Percentiles rank a stretch among this genome's conserved stretches.
Evolutionary conservation across 2,797 vertebrate species (phyloP).

Genomic region (Jordanella pulchra): DNA sequence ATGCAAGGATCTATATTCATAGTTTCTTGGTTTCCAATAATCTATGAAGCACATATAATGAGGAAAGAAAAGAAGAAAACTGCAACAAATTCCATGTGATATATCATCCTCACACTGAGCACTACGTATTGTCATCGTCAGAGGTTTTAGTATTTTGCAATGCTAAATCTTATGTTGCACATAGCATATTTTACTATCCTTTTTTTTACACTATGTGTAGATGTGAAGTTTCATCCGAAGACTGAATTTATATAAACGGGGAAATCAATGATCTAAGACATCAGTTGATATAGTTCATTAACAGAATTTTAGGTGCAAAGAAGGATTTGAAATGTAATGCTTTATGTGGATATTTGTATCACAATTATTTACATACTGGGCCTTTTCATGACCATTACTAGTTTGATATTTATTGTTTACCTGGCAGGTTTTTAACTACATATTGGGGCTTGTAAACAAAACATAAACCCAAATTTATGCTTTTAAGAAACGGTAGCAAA

Average conservation of each 20-base stretch:
- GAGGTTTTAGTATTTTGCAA: too few species aligned
- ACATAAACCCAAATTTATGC: neutral
- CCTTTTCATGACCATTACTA: neutral
- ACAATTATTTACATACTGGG: neutral
- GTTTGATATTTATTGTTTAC: neutral
- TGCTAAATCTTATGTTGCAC: too few species aligned
- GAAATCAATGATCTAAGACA: neutral
- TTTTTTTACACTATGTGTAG: neutral
- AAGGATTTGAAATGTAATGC: neutral
- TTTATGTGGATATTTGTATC: neutral
- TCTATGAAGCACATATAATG: neutral
- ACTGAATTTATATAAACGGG: neutral
- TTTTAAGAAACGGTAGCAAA: neutral
- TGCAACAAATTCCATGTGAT: neutral
- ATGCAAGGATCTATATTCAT: too few species aligned
- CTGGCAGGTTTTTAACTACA: neutral
- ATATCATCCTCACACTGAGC: neutral
- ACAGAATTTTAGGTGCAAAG: neutral
- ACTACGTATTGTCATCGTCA: neutral
- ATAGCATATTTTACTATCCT: too few species aligned
- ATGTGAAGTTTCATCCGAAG: neutral
- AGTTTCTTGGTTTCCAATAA: too few species aligned
- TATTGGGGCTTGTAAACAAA: neutral
- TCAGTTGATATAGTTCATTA: neutral
- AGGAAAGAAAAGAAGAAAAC: neutral